phyloP scores from a whole-genome alignment of 1,140 invertebrate species.

The Cherax quadricarinatus region DNA sequence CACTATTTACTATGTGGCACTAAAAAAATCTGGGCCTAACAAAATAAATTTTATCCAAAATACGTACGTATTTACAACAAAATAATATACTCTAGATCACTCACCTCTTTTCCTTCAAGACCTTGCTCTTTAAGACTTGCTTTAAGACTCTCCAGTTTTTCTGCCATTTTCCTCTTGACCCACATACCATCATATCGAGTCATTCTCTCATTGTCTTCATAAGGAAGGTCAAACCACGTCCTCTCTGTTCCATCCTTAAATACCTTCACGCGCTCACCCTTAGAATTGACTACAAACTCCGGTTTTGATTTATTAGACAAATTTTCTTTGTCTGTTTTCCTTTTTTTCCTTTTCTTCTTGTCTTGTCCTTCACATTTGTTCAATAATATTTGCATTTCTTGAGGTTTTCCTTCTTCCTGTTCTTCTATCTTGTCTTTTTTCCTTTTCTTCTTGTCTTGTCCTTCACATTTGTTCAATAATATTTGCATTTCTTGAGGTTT shows the following conservation, averaged over 20 bases:
- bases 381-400: background rate
- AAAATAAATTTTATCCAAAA: too few relatives aligned
- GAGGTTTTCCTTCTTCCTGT: background rate
- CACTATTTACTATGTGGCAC: too few relatives aligned
- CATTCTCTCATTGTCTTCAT: constrained; percentile 53
- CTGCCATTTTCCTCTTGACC: constrained; percentile 47
- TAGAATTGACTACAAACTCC: constrained; percentile 19
- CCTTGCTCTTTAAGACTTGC: background rate
- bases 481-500: too few relatives aligned
- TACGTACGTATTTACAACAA: too few relatives aligned
- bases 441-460: background rate
- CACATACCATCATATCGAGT: constrained; percentile 53
- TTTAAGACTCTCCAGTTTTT: constrained; percentile 27
- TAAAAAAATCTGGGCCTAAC: too few relatives aligned
- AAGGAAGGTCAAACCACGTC: constrained; percentile 60
- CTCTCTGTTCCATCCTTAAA: constrained; percentile 44
- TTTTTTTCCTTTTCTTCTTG: constrained; percentile 25
- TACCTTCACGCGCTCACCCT: constrained; percentile 19
- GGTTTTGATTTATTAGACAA: background rate
- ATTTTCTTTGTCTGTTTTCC: background rate
- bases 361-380: background rate
- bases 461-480: too few relatives aligned
- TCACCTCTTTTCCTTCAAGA: constrained; percentile 22
- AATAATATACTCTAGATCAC: too few relatives aligned
- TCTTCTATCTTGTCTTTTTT: background rate